Evolutionary conservation across 2,113 vertebrate species (phyloP).

Genomic region (Xyliphius kryptos): DNA sequence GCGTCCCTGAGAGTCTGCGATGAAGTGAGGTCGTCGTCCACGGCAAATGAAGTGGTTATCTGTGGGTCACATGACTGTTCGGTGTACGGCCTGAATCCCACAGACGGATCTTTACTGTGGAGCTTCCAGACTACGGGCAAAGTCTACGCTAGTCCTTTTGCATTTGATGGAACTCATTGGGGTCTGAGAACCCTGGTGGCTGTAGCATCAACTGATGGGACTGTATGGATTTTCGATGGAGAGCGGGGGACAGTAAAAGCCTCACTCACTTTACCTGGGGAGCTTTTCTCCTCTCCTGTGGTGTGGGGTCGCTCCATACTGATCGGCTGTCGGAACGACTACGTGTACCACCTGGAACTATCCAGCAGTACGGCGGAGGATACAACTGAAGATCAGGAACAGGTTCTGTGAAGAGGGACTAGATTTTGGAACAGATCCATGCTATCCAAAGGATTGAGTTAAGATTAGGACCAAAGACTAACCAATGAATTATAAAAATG

Average conservation of each 20-base stretch:
- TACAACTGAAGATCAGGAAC: neutral
- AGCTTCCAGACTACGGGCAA: conserved; percentile 74
- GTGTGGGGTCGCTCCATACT: conserved; percentile 69
- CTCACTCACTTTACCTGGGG: conserved; percentile 68
- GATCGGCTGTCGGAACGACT: conserved; percentile 90
- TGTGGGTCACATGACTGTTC: conserved; percentile 85
- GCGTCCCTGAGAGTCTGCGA: conserved; percentile 72
- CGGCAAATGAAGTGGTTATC: conserved; percentile 62
- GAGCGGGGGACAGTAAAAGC: conserved; percentile 60
- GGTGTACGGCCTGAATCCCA: conserved; percentile 74
- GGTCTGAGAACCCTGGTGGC: conserved; percentile 63
- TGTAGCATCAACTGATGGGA: conserved; percentile 82
- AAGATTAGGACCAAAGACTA: too few species aligned
- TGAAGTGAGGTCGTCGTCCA: conserved; percentile 6
- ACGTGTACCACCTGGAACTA: conserved; percentile 81
- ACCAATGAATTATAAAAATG: too few species aligned
- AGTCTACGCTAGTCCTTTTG: conserved; percentile 81
- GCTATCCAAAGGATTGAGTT: too few species aligned
- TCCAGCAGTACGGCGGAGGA: conserved; percentile 24
- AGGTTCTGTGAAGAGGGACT: too few species aligned
- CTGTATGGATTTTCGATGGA: conserved; percentile 78
- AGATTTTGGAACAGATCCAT: too few species aligned
- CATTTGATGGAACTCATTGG: conserved; percentile 57
- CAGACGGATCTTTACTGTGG: conserved; percentile 76
- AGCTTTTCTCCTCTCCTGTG: conserved; percentile 88